Conservation (phyloP, 2,888 invertebrate genomes). For the Drosophila mimica region DNA sequence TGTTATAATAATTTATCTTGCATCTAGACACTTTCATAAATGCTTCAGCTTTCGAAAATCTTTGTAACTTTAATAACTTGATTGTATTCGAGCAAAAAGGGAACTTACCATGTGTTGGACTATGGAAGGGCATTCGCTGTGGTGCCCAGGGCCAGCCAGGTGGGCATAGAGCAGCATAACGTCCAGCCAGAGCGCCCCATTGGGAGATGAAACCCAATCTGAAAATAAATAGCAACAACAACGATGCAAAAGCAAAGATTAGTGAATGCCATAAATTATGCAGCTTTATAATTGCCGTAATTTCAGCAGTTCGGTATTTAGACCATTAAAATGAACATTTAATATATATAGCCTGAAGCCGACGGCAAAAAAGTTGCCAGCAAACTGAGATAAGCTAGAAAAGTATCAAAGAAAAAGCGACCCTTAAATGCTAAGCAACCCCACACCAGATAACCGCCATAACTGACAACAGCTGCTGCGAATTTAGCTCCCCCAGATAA, state of each 20-base stretch:
- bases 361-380: conserved; percentile 48
- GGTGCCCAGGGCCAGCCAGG: conserved; percentile 88
- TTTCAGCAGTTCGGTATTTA: conserved; percentile 24
- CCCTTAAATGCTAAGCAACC: conserved; percentile 70
- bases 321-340: conserved; percentile 40
- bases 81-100: neutral
- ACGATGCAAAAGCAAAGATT: conserved; percentile 24
- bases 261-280: conserved; percentile 57
- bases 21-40: neutral
- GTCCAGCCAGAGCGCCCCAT: conserved; percentile 91
- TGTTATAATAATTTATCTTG: neutral
- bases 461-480: conserved; percentile 78
- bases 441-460: conserved; percentile 48
- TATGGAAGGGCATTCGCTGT: conserved; percentile 86
- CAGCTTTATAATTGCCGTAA: conserved; percentile 48
- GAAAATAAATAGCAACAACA: conserved; percentile 82
- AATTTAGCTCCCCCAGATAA: conserved; percentile 48
- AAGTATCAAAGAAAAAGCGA: conserved; percentile 44
- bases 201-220: conserved; percentile 93
- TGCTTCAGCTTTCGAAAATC: neutral
- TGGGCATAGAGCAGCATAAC: conserved; percentile 90
- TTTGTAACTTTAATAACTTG: neutral
- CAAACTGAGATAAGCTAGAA: conserved; percentile 27
- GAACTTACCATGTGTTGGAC: conserved; percentile 89
- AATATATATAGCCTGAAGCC: conserved; percentile 45